These are phyloP conservation scores for Eupelmus urozonus DNA, from an alignment of 2,888 invertebrate genomes.

Conservation along the genomic window DNA sequence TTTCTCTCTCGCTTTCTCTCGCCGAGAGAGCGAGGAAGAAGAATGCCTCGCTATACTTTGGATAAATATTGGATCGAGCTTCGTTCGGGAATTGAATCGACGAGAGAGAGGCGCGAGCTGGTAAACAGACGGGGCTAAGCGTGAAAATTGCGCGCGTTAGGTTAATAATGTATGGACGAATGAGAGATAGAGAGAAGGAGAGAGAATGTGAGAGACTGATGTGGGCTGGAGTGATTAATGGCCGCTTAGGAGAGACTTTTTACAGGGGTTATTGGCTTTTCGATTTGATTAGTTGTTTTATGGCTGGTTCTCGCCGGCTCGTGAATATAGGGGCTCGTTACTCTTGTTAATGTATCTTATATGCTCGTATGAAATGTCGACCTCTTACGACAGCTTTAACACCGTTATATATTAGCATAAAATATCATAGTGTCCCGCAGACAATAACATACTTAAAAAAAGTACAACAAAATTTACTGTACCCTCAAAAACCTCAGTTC, in stretches of 20 bases:
- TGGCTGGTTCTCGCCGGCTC: neutral
- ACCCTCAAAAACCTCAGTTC: neutral
- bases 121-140: conserved; percentile 71
- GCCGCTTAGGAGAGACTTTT: neutral
- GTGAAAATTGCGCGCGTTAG: conserved; percentile 49
- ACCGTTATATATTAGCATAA: too few relatives aligned
- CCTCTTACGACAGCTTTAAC: too few relatives aligned
- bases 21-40: conserved; percentile 20
- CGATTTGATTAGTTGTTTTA: neutral
- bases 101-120: neutral
- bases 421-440: too few relatives aligned
- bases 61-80: conserved; percentile 52
- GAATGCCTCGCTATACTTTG: conserved; percentile 35
- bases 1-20: conserved; percentile 11
- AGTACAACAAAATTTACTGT: too few relatives aligned
- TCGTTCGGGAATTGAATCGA: conserved; percentile 43
- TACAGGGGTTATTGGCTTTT: neutral
- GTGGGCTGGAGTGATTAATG: conserved; percentile 6
- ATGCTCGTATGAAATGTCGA: too few relatives aligned
- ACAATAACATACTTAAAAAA: too few relatives aligned
- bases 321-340: too few relatives aligned
- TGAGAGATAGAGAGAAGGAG: conserved; percentile 6
- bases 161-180: conserved; percentile 50
- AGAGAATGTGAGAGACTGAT: neutral
- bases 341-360: too few relatives aligned